Evolutionary conservation across 1,140 invertebrate genomes (phyloP).

Genomic region (Aphis gossypii): DNA sequence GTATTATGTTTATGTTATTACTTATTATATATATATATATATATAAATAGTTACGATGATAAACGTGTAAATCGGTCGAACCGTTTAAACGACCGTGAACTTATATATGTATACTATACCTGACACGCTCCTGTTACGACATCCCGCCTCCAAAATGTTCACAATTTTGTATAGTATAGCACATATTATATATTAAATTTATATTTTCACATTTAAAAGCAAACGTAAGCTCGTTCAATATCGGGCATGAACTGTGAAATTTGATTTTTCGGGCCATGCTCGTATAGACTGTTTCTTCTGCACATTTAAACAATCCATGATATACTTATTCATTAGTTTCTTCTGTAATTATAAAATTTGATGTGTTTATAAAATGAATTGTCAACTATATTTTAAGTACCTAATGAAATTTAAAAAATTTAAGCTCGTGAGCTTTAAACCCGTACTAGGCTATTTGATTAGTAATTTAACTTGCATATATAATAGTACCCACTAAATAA

Average conservation of each 20-base stretch:
- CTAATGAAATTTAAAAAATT: background rate
- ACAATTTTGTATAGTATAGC: background rate
- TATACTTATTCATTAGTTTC: background rate
- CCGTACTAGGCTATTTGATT: no score
- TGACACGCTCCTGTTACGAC: background rate
- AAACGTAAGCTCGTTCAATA: no score
- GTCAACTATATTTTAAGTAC: background rate
- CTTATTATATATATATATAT: background rate
- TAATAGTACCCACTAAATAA: no score
- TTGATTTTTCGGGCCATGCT: background rate
- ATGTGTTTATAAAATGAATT: background rate
- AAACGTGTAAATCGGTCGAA: background rate
- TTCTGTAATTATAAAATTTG: background rate
- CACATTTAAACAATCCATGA: background rate
- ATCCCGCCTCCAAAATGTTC: background rate
- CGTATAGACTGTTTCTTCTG: no score
- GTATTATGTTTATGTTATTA: background rate
- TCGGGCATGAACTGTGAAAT: no score
- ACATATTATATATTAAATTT: no score
- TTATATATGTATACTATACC: background rate
- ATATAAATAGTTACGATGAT: background rate
- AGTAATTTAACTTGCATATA: no score
- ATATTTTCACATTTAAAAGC: no score
- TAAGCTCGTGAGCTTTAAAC: no score
- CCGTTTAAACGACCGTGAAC: conserved; percentile 1